Percentiles rank a stretch among this genome's conserved stretches.
Conservation (phyloP, 2,797 vertebrate genomes). For the Ptychadena robeensis region DNA sequence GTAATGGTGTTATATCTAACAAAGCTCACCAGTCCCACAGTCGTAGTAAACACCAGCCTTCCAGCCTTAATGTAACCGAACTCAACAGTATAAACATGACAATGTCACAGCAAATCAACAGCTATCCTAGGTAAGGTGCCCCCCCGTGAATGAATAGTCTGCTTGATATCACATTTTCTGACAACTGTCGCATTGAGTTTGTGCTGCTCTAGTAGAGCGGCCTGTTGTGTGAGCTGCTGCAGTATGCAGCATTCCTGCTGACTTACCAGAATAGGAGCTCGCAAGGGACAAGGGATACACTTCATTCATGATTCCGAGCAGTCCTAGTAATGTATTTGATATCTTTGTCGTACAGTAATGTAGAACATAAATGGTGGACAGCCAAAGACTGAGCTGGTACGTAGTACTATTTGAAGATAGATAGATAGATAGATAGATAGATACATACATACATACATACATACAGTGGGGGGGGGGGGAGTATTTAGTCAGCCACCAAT, state of each 20-base stretch:
- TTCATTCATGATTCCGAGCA: neutral
- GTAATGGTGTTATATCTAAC: conserved; percentile 93
- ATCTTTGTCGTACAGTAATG: neutral
- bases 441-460: too few species aligned
- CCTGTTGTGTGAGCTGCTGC: conserved; percentile 50
- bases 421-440: too few species aligned
- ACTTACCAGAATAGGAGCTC: neutral
- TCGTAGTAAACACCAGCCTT: conserved; percentile 88
- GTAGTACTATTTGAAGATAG: too few species aligned
- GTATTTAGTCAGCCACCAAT: too few species aligned
- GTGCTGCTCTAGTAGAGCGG: conserved; percentile 42
- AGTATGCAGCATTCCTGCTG: neutral
- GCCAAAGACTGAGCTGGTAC: too few species aligned
- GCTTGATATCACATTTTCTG: conserved; percentile 1
- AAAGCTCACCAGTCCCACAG: conserved; percentile 89
- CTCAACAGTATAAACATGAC: conserved; percentile 90
- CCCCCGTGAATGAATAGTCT: neutral
- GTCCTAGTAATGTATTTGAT: neutral
- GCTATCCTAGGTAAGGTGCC: conserved; percentile 81
- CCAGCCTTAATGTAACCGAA: conserved; percentile 82
- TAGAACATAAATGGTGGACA: neutral
- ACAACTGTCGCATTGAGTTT: conserved; percentile 13
- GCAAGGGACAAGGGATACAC: neutral
- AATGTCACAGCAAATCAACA: conserved; percentile 85
- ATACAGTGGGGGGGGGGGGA: too few species aligned